phyloP scores from a whole-genome alignment of 2,888 invertebrate species.

The Steromphala cineraria region DNA sequence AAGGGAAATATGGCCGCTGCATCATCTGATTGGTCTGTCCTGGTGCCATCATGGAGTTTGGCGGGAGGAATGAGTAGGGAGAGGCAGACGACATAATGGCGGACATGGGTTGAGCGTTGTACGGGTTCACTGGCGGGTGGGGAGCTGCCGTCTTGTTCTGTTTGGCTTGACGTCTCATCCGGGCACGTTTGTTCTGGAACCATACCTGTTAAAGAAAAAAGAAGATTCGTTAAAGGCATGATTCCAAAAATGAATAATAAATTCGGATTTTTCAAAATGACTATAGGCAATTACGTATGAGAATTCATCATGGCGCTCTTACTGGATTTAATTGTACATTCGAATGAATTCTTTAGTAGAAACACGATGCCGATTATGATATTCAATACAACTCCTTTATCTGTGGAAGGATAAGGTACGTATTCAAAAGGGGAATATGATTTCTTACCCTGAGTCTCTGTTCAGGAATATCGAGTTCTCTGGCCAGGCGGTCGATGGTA shows the following conservation, averaged over 20 bases:
- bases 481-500: conserved; percentile 50
- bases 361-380: too few species aligned
- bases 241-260: too few species aligned
- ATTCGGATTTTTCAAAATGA: too few species aligned
- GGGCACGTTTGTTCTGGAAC: conserved; percentile 26
- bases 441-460: conserved; percentile 52
- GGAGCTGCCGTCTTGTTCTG: conserved; percentile 11
- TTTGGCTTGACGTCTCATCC: conserved; percentile 19
- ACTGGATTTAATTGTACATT: too few species aligned
- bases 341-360: too few species aligned
- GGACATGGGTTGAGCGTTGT: neutral
- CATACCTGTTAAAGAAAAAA: neutral
- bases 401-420: too few species aligned
- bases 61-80: conserved; percentile 9
- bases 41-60: neutral
- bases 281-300: too few species aligned
- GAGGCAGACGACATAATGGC: neutral
- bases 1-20: conserved; percentile 2
- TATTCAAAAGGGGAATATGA: too few species aligned
- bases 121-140: neutral
- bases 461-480: conserved; percentile 51
- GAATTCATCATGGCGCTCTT: too few species aligned
- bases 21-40: conserved; percentile 14
- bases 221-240: neutral
- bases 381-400: too few species aligned